A percentile compares a stretch with the other conserved stretches of the same genome.
phyloP scores from a whole-genome alignment of 2,797 vertebrate species.

The Tokudaia muenninki region DNA sequence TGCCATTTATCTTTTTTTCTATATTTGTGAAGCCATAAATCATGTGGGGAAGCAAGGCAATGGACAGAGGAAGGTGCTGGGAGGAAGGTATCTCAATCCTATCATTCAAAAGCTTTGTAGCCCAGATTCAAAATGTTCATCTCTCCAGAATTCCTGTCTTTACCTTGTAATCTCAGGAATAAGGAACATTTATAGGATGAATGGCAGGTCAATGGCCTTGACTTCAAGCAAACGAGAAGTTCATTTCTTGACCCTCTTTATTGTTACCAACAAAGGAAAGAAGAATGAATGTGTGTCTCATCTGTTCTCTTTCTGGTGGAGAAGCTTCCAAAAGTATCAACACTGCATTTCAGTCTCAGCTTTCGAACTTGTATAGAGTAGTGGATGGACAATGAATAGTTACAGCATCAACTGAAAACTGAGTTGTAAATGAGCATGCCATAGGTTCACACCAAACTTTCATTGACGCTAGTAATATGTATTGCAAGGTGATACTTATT shows the following conservation, averaged over 20 bases:
- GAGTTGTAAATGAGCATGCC: background rate
- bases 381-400: background rate
- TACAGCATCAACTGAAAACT: background rate
- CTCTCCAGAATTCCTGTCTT: constrained; percentile 33
- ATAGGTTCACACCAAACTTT: background rate
- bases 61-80: background rate
- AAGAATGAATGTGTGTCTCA: background rate
- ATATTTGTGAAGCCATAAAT: background rate
- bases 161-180: constrained; percentile 3
- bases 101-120: constrained; percentile 4
- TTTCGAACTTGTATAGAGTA: background rate
- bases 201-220: background rate
- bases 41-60: background rate
- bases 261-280: constrained; percentile 40
- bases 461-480: background rate
- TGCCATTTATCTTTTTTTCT: constrained; percentile 3
- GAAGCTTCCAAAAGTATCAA: background rate
- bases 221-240: background rate
- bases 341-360: background rate
- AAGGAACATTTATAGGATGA: background rate
- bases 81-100: background rate
- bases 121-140: constrained; percentile 14
- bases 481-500: constrained; percentile 61
- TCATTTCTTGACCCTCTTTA: background rate
- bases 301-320: background rate